Conservation (phyloP, 2,113 vertebrate species). For the Semnopithecus entellus region DNA sequence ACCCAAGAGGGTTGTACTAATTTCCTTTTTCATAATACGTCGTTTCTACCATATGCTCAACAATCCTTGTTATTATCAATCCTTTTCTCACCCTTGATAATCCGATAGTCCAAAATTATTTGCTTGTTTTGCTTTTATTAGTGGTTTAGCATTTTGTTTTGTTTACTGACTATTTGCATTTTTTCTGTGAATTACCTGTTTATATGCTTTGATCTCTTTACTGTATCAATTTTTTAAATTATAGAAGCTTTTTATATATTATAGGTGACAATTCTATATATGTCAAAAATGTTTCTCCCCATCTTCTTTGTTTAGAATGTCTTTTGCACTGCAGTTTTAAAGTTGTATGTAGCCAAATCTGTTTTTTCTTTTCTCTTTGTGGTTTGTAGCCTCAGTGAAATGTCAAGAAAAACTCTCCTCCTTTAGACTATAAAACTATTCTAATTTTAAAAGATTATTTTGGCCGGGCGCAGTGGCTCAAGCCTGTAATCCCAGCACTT, state of each 20-base stretch:
- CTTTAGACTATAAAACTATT: background rate
- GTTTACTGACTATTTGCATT: background rate
- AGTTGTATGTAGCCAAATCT: background rate
- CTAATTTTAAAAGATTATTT: background rate
- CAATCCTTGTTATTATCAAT: background rate
- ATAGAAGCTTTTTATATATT: background rate
- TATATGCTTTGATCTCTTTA: background rate
- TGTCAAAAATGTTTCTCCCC: background rate
- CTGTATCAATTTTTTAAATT: background rate
- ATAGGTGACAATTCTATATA: background rate
- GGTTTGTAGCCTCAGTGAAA: background rate
- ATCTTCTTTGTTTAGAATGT: background rate
- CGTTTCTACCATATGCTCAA: background rate
- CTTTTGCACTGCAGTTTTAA: background rate
- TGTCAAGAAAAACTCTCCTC: background rate
- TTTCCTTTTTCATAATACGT: background rate
- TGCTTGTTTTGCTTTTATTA: background rate
- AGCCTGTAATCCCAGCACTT: too few relatives aligned
- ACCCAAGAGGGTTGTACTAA: background rate
- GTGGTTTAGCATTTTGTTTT: background rate
- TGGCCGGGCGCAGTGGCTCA: background rate
- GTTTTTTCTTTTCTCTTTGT: background rate
- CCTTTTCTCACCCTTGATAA: background rate
- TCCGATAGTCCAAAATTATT: background rate
- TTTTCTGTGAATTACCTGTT: background rate